Base-by-base conservation (phyloP, 2,797 vertebrate genomes). In the Tachyglossus aculeatus region DNA sequence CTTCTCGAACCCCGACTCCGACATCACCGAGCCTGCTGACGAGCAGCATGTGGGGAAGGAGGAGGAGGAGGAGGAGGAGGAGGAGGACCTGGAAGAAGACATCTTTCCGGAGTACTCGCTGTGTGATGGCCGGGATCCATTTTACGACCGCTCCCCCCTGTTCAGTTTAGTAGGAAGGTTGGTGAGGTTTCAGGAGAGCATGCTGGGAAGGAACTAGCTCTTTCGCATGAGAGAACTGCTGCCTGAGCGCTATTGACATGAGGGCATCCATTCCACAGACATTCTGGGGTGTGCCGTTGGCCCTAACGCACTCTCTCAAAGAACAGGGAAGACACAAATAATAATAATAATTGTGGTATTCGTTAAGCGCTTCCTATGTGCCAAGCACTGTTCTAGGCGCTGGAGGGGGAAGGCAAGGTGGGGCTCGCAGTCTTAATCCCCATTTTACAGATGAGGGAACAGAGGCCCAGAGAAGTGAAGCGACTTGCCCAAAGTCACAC, bases 81-180 rank as follows among this genome's bases (percentile, higher is more conserved):
- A 92, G 90, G 93, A 93, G 90, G 93, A 93, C 90, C 91, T 92
- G 90, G 93, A 94, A 48, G 88, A 90, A 87, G 93, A 97, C 94
- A 96, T 96, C 95, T 96, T 96, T 94, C 96, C 94, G 93, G 96
- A 99, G 90, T 95, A 95, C 92, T 91, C 91, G 83, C 95, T 94
- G 93, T 90, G 94, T 93, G 94, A 96, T 95, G 94, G 96, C 95
- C 96, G 92, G 94, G 98, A 99, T 94, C 97, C 97, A 87, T 99
- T 99, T 98, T 98, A 98, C 94, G 97, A 99, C 94, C 96, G 97
- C 93, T 95, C 96, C 86, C 96, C 97, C 91, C 95, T 98, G 96
- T 99, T 99, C 97, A 99, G 96, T 97, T 95, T 99, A 97, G 97
- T 99, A 95, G 97, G 97, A 96, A 99, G 97, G 98, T 99, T 98